Evolutionary conservation across 2,888 invertebrate genomes (phyloP).

Genomic region (Andrena fulva): DNA sequence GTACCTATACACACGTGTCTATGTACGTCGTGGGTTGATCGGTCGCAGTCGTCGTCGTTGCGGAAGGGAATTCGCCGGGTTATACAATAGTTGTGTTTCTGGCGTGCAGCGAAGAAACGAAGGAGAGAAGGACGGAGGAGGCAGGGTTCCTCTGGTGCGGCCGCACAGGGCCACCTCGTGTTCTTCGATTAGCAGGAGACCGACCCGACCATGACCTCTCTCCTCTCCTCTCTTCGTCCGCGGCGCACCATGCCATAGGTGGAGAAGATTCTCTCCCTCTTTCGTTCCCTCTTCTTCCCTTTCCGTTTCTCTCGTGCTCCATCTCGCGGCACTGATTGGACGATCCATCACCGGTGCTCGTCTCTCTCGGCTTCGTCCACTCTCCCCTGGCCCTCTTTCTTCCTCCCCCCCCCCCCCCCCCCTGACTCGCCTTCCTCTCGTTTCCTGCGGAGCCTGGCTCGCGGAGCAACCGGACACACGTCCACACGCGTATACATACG

Average conservation of each 20-base stretch:
- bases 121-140: slow-evolving; percentile 42
- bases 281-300: slow-evolving; percentile 69
- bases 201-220: slow-evolving; percentile 84
- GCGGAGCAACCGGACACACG: slow-evolving; percentile 71
- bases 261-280: slow-evolving; percentile 73
- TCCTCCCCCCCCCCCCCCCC: slow-evolving; percentile 44
- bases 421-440: slow-evolving; percentile 52
- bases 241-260: slow-evolving; percentile 75
- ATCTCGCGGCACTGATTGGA: slow-evolving; percentile 87
- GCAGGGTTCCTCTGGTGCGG: slow-evolving; percentile 61
- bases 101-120: slow-evolving; percentile 40
- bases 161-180: slow-evolving; percentile 73
- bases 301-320: slow-evolving; percentile 81
- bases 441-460: slow-evolving; percentile 69
- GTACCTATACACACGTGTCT: not conserved
- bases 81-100: slow-evolving; percentile 55
- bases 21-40: not conserved
- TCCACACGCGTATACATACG: slow-evolving; percentile 36
- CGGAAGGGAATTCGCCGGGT: slow-evolving; percentile 52
- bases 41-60: slow-evolving; percentile 20
- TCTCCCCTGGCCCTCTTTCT: slow-evolving; percentile 32
- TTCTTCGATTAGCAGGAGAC: slow-evolving; percentile 84
- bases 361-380: slow-evolving; percentile 47
- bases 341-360: slow-evolving; percentile 86
- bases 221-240: slow-evolving; percentile 66